A percentile compares a stretch with the other conserved stretches of the same genome.
Conservation (phyloP, 2,888 invertebrate species). For the Microctonus aethiopoides region DNA sequence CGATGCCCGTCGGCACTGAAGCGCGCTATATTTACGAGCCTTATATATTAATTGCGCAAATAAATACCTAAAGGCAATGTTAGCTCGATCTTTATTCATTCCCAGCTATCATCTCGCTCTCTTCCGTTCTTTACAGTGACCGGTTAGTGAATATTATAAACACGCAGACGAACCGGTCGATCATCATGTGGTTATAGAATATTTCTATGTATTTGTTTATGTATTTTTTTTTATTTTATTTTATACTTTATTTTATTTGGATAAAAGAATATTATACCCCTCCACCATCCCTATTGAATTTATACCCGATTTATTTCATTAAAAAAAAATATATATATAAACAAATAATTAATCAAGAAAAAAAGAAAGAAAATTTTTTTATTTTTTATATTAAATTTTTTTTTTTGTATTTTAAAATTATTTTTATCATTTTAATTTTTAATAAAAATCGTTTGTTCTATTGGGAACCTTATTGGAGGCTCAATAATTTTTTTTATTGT, state of each 20-base stretch:
- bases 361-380: neutral
- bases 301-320: neutral
- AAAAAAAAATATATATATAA: neutral
- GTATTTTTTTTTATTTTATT: too few relatives aligned
- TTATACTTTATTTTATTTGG: too few relatives aligned
- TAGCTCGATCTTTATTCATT: slow-evolving; percentile 18
- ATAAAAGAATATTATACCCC: neutral
- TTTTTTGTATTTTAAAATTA: neutral
- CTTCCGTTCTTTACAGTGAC: neutral
- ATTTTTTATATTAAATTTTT: neutral
- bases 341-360: neutral
- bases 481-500: neutral
- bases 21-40: slow-evolving; percentile 61
- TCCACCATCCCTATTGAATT: neutral
- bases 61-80: slow-evolving; percentile 57
- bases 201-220: neutral
- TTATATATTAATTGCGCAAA: slow-evolving; percentile 66
- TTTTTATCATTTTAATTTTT: neutral
- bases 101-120: neutral
- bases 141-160: neutral
- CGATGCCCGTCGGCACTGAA: slow-evolving; percentile 43
- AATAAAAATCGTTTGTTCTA: neutral
- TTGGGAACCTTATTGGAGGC: neutral
- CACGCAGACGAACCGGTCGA: neutral
- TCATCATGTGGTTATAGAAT: neutral